phyloP scores from a whole-genome alignment of 2,888 invertebrate genomes.

The Tenthredo mesomela region DNA sequence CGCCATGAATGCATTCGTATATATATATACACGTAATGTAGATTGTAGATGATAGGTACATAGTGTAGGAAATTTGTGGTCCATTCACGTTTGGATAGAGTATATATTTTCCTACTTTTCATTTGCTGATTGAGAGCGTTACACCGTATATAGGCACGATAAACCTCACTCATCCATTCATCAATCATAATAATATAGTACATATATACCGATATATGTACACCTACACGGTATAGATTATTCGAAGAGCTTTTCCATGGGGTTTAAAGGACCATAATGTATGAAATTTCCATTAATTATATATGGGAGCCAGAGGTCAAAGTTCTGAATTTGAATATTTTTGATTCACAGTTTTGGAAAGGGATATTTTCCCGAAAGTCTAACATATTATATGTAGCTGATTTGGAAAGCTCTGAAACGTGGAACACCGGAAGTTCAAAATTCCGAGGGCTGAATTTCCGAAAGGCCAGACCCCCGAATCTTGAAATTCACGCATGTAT shows the following conservation, averaged over 20 bases:
- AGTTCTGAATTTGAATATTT: no score
- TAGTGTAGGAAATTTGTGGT: background rate
- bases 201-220: background rate
- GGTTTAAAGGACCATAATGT: background rate
- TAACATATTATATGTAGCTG: no score
- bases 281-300: background rate
- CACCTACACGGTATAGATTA: background rate
- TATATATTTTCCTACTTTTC: background rate
- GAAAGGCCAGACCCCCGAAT: no score
- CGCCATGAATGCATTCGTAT: constrained; percentile 1
- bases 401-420: no score
- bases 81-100: constrained; percentile 6
- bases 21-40: background rate
- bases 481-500: no score
- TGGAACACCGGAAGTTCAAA: no score
- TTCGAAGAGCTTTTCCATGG: background rate
- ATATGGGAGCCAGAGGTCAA: background rate
- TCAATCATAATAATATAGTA: background rate
- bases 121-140: background rate
- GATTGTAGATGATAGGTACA: background rate
- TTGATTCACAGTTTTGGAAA: no score
- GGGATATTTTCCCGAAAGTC: no score
- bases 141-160: background rate
- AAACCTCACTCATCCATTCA: background rate
- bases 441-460: no score